Base-by-base conservation (phyloP, 2,113 vertebrate genomes). In the Sorex araneus region DNA sequence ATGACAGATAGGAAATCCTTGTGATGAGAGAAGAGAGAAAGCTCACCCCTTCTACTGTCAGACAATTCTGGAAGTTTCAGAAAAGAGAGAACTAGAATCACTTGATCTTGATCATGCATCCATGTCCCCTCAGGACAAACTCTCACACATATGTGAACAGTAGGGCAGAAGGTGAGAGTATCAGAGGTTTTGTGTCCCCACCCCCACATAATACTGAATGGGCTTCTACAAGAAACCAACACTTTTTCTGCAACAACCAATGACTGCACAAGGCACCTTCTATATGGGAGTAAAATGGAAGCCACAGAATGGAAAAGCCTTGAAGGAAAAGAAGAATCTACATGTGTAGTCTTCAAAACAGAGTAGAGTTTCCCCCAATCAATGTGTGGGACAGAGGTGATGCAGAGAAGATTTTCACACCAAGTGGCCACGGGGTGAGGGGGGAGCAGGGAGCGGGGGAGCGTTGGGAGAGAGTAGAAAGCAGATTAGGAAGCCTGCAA, bases 321-420 rank as follows among this genome's bases (percentile, higher is more conserved):
- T 32, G 12, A 66, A 73, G 3, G 25, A 30, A 15, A 5, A 10
- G 34, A 25, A 4, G 32, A 43, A 11, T 13, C 18, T 71, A 8
- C 4, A 32, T 45, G 32, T 18, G 64, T 12, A 1, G 2, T 21
- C 6, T 16, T 2, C 2, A 25, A 64, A 3, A 1, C 60, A 11
- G 43, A 80, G 1, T 69, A 67, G 19, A 45, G 9, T 70, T 54
- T 8, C 60, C 79, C 28, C 34, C 12, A 11, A 45, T 25, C 30
- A 74, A 54, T 0, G 9, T 32, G 16, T 13, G 30, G 77, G 64
- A 27, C 32, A 89, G 21, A 45, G 30, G 32, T 2, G 8, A 8
- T 43, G 32, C 60, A 27, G 69, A 63, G 15, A 43, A 63, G 9
- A 15, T 8, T 25, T 6, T 11, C 13, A 23, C 25, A 73, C 19